Evolutionary conservation across 1,140 invertebrate genomes (phyloP).

Genomic region (Ips typographus): DNA sequence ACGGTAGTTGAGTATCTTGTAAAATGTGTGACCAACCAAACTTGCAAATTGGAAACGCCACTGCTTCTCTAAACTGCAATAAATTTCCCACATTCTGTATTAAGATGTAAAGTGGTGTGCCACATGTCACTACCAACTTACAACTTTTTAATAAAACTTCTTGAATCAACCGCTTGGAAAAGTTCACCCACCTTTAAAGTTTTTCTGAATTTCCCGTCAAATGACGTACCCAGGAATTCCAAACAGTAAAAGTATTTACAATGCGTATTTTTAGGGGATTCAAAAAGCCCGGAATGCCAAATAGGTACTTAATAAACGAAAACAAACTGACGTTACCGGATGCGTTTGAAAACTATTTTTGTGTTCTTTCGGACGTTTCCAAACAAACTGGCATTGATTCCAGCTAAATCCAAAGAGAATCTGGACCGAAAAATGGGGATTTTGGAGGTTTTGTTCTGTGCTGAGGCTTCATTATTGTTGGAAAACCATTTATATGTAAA

Average conservation of each 20-base stretch:
- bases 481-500: no score
- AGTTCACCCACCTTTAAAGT: background rate
- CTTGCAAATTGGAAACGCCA: background rate
- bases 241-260: background rate
- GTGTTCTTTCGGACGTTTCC: no score
- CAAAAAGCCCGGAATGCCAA: conserved; percentile 12
- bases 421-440: no score
- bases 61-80: background rate
- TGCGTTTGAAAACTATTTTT: background rate
- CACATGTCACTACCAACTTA: background rate
- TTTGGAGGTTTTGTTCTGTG: no score
- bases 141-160: no score
- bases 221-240: background rate
- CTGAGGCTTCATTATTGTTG: no score
- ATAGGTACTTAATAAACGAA: conserved; percentile 10
- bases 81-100: background rate
- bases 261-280: conserved; percentile 6
- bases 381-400: no score
- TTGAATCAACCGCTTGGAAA: no score
- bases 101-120: background rate
- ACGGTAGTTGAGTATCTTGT: no score
- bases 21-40: no score
- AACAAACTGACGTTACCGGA: conserved; percentile 10
- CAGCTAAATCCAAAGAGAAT: no score
- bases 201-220: background rate